These are phyloP conservation scores for Nemoura dubitans DNA, from an alignment of 2,888 invertebrate species.

Conservation along the genomic window DNA sequence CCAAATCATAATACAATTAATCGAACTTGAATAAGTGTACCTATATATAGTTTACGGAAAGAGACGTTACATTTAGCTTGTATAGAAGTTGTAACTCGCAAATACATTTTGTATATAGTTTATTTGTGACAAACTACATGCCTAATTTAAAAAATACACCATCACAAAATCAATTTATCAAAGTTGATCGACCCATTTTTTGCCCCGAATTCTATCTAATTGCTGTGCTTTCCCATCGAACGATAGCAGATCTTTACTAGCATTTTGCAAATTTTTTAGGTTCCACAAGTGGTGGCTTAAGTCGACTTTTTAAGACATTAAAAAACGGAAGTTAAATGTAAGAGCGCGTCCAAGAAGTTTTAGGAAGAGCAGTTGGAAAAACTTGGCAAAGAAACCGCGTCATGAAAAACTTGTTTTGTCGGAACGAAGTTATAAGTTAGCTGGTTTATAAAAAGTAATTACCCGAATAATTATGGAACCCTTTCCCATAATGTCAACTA, in stretches of 20 bases:
- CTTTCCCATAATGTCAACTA: constrained; percentile 33
- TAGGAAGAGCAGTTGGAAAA: constrained; percentile 31
- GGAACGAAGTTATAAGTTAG: constrained; percentile 37
- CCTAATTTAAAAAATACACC: not conserved
- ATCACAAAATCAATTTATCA: not conserved
- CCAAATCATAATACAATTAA: too few species aligned
- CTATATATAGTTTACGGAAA: too few species aligned
- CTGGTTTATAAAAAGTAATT: constrained; percentile 37
- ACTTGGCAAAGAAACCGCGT: constrained; percentile 30
- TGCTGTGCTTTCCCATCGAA: not conserved
- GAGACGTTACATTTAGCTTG: too few species aligned
- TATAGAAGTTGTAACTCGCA: too few species aligned
- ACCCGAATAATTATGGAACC: constrained; percentile 30
- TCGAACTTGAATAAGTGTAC: too few species aligned
- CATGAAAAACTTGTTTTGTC: constrained; percentile 38
- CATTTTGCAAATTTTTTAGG: not conserved
- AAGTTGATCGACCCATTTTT: not conserved
- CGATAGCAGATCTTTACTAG: not conserved
- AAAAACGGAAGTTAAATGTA: constrained; percentile 34
- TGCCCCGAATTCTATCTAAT: not conserved
- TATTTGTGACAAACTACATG: not conserved
- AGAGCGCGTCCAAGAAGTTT: constrained; percentile 36
- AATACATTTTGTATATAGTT: not conserved
- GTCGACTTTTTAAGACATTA: constrained; percentile 38
- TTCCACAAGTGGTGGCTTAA: constrained; percentile 39